Evolutionary conservation across 2,888 invertebrate species (phyloP).

Genomic region (Macrophya alboannulata): DNA sequence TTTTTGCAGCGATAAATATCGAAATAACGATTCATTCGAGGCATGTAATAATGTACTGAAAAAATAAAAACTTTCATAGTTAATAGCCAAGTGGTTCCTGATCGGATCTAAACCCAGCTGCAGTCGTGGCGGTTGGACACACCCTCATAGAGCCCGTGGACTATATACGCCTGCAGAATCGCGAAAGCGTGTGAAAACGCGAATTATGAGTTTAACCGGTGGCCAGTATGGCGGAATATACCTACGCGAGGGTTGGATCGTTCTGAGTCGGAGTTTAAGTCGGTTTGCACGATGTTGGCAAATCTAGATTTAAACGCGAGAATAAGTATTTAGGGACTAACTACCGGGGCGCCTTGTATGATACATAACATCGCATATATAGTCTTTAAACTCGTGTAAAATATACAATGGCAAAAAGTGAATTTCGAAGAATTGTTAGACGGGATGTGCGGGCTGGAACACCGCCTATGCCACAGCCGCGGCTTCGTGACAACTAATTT

Average conservation of each 20-base stretch:
- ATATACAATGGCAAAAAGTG: constrained; percentile 7
- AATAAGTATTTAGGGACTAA: constrained; percentile 31
- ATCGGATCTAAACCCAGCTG: constrained; percentile 2
- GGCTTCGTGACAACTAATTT: constrained; percentile 53
- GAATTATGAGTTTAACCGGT: constrained; percentile 4
- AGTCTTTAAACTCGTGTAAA: background rate
- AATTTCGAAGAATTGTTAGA: constrained; percentile 2
- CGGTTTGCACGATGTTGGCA: background rate
- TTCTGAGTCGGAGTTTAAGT: background rate
- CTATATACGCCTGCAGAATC: background rate
- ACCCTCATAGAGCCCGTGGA: background rate
- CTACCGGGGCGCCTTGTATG: background rate
- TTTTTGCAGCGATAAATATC: background rate
- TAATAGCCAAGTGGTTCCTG: constrained; percentile 1
- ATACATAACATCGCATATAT: background rate
- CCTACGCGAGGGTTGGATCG: constrained; percentile 2
- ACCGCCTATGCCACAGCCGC: background rate
- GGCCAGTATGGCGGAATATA: constrained; percentile 14
- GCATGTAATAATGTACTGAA: background rate
- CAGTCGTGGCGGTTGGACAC: background rate
- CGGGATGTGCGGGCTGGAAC: background rate
- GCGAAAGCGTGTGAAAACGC: constrained; percentile 32
- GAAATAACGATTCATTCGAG: constrained; percentile 5
- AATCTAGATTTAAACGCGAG: constrained; percentile 39
- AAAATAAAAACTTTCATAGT: background rate